Evolutionary conservation across 2,888 invertebrate species (phyloP).

Genomic region (Dione juno): DNA sequence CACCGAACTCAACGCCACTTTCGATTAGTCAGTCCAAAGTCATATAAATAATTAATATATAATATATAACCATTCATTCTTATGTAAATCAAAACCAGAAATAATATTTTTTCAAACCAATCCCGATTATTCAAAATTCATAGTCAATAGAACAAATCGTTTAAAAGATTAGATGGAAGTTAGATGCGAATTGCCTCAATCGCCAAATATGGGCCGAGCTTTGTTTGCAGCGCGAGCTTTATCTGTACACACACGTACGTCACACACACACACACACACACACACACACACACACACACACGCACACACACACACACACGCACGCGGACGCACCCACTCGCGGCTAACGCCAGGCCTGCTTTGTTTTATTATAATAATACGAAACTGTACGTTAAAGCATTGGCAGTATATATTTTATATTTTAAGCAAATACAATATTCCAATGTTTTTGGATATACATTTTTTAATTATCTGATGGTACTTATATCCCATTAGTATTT

Average conservation of each 20-base stretch:
- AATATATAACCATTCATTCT: too few relatives aligned
- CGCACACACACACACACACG: too few relatives aligned
- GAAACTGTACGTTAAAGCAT: background rate
- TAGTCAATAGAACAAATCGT: conserved; percentile 1
- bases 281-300: too few relatives aligned
- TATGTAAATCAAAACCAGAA: too few relatives aligned
- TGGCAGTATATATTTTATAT: background rate
- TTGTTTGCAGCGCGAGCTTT: conserved; percentile 28
- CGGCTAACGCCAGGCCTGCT: background rate
- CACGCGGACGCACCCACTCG: background rate
- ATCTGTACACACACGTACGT: conserved; percentile 9
- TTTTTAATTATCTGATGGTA: background rate
- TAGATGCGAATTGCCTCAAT: conserved; percentile 8
- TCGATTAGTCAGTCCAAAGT: too few relatives aligned
- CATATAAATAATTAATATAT: too few relatives aligned
- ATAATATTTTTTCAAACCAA: background rate
- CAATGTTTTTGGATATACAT: background rate
- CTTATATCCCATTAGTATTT: too few relatives aligned
- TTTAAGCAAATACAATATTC: background rate
- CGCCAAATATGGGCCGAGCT: conserved; percentile 26
- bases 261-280: too few relatives aligned
- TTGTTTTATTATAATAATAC: background rate
- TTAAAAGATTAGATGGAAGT: conserved; percentile 40
- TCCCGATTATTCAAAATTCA: background rate
- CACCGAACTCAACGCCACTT: too few relatives aligned